These are phyloP conservation scores for Chrysoperla carnea DNA, from an alignment of 1,140 invertebrate genomes.

Conservation along the genomic window DNA sequence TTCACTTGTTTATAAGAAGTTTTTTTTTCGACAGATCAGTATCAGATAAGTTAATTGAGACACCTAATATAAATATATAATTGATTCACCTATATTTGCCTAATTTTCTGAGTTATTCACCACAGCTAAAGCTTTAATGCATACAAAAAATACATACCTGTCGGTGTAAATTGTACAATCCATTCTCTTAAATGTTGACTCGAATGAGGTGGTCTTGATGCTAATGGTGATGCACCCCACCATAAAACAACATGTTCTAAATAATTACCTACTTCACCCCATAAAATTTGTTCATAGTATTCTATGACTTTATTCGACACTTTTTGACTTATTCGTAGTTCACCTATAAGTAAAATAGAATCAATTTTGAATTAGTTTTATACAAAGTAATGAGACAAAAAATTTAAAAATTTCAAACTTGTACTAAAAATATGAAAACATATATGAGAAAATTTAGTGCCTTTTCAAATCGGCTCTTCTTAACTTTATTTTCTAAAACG, in stretches of 20 bases:
- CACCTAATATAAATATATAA: too few relatives aligned
- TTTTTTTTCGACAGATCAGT: too few relatives aligned
- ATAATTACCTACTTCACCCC: conserved; percentile 53
- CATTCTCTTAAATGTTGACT: conserved; percentile 48
- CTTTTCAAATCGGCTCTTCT: too few relatives aligned
- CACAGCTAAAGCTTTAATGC: too few relatives aligned
- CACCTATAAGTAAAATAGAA: conserved; percentile 21
- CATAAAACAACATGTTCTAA: conserved; percentile 62
- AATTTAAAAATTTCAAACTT: neutral
- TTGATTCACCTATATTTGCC: too few relatives aligned
- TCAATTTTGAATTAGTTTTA: too few relatives aligned
- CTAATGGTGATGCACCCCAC: conserved; percentile 52
- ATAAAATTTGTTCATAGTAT: conserved; percentile 41
- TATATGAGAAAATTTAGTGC: conserved; percentile 1
- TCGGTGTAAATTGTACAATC: conserved; percentile 38
- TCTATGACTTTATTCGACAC: conserved; percentile 26
- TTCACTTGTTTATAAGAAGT: too few relatives aligned
- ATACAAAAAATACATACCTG: conserved; percentile 34
- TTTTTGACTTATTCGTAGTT: conserved; percentile 24
- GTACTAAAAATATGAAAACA: neutral
- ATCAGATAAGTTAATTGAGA: too few relatives aligned
- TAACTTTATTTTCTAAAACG: too few relatives aligned
- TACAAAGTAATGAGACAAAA: conserved; percentile 1
- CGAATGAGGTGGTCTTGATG: conserved; percentile 40
- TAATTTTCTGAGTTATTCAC: too few relatives aligned